These are phyloP conservation scores for Sebastes schlegelii DNA, from an alignment of 2,113 vertebrate species.

Conservation along the genomic window DNA sequence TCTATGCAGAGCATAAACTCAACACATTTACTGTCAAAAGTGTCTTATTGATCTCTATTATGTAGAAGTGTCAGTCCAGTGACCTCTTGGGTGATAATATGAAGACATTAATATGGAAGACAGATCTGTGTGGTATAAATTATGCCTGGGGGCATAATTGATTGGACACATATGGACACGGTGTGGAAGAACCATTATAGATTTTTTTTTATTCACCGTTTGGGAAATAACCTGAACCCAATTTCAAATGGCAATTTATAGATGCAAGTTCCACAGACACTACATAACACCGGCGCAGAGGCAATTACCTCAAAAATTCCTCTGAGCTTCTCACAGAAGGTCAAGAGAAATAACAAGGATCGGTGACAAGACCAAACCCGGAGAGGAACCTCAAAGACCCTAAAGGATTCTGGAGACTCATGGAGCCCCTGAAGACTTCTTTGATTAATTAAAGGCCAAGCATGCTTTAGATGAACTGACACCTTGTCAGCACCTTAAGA, in stretches of 20 bases:
- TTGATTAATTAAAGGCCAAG: slow-evolving; percentile 51
- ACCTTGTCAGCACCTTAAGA: slow-evolving; percentile 25
- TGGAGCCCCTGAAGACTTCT: slow-evolving; percentile 13
- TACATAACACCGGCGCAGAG: slow-evolving; percentile 36
- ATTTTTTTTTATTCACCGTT: slow-evolving; percentile 36
- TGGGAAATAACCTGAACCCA: slow-evolving; percentile 43
- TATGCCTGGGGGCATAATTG: slow-evolving; percentile 57
- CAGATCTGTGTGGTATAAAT: slow-evolving; percentile 51
- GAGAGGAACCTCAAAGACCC: slow-evolving; percentile 44
- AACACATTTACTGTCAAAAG: slow-evolving; percentile 7
- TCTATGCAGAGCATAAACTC: neutral
- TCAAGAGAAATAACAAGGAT: slow-evolving; percentile 52
- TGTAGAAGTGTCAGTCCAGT: slow-evolving; percentile 10
- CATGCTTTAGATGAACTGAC: slow-evolving; percentile 41
- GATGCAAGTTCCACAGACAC: slow-evolving; percentile 39
- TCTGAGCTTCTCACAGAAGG: slow-evolving; percentile 37
- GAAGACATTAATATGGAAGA: slow-evolving; percentile 55
- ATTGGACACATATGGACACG: slow-evolving; percentile 58
- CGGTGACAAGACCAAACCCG: slow-evolving; percentile 19
- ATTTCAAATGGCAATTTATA: slow-evolving; percentile 52
- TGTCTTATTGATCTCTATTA: slow-evolving; percentile 36
- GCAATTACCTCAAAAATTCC: slow-evolving; percentile 46
- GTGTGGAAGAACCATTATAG: slow-evolving; percentile 36
- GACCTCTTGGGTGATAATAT: slow-evolving; percentile 36
- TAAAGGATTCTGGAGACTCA: slow-evolving; percentile 38